Evolutionary conservation across 2,888 invertebrate genomes (phyloP), one percentile per base, ranked within the genome.

Genomic region (Apotomis betuletana): DNA sequence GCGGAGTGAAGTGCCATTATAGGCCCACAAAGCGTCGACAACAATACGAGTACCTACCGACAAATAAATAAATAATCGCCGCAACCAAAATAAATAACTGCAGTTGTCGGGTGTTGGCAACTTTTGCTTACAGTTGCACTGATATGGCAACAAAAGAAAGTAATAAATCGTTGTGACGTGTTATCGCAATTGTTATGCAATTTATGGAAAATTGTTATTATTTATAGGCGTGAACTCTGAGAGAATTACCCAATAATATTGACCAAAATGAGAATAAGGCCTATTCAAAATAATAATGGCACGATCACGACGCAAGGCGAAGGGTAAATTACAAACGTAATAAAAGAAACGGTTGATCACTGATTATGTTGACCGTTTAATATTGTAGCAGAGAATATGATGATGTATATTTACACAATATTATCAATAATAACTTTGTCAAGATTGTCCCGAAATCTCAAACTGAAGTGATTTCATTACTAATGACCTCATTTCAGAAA

Each of bases 171-270:
- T 83, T 84, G 87, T 86, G 81, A 81, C 75, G 77, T 85, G 90
- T 90, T 90, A 87, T 87, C 88, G 88, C 88, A 89, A 90, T 91
- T 86, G 91, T 89, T 89, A 87, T 85, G 90, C 91, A 91, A 91
- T 92, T 90, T 90, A 87, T 87, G 83, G 80, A 79, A 87, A 83
- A 85, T 83, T 75, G 77, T 80, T 69, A 74, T 76, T 70, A 76
- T 76, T 78, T 78, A 77, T 75, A 61, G 74, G 74, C 75, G 75
- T 76, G 58, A 71, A 69, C 59, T 65, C 55, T 63, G 67, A 15
- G 12, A 59, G 62, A 71, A 74, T 74, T 71, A 58, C 64, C 63
- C 57, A 68, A 68, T 62, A 67, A 58, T 46, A 67, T 67, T 71
- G 13, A 62, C 58, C 12, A 27, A 15, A 62, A 62, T 71, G 44